Evolutionary conservation across 2,113 vertebrate species (phyloP), one percentile per base, ranked within the genome.

Genomic region (Turdus rufiventris): DNA sequence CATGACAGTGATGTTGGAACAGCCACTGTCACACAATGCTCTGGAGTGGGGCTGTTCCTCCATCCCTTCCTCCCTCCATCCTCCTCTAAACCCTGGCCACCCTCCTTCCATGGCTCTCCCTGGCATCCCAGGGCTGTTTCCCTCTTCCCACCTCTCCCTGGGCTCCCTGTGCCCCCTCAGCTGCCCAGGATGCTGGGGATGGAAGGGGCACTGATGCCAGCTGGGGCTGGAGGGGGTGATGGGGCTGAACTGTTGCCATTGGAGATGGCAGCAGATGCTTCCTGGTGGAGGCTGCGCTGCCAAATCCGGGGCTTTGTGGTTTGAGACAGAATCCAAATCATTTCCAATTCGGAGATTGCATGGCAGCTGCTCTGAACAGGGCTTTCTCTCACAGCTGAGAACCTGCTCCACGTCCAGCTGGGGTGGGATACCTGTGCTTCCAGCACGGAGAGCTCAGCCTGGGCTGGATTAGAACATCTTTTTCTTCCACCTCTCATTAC

Each of bases 311-410:
- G 91, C 94, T 98, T 70, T 97, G 97, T 95, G 95, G 62, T 96
- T 98, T 96, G 96, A 97, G 97, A 97, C 92, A 94, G 92, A 95
- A 96, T 96, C 94, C 87, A 82, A 97, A 93, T 97, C 96, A 97
- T 97, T 98, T 97, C 93, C 96, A 97, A 92, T 97, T 97, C 97
- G 92, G 78, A 96, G 93, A 66, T 3, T 34, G 77, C 54, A 91
- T n/a, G 74, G 76, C 96, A 98, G 96, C 96, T 97, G 97, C 92
- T 97, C 81, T 84, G 89, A 94, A 40, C 43, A 33, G 79, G 71
- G 40, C 23, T 48, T 88, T 68, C 89, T 86, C 89, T 90, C 1
- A 0, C 18, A 15, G 72, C 62, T 47, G 71, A 91, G 15, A 91
- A 47, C 89, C 85, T 62, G 56, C 58, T 65, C 34, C 61, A 56